phyloP scores from a whole-genome alignment of 2,113 vertebrate species.

The Dipodomys ordii region DNA sequence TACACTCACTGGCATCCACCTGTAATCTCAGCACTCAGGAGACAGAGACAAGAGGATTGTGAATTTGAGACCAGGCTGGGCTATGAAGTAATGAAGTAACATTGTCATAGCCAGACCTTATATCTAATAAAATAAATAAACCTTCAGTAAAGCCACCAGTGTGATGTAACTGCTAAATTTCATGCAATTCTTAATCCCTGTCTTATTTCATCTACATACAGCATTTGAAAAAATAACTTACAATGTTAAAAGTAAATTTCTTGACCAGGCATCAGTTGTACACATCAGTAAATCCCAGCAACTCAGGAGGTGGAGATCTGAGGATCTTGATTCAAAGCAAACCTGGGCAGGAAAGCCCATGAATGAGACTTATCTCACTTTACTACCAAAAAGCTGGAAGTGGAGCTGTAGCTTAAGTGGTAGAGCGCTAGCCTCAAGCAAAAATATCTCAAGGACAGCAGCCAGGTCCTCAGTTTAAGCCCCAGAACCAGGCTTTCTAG shows the following conservation, averaged over 20 bases:
- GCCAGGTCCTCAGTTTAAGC: neutral
- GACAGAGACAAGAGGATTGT: neutral
- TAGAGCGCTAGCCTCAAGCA: too few relatives aligned
- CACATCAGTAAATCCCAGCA: too few relatives aligned
- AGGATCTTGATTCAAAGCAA: too few relatives aligned
- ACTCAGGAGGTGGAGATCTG: too few relatives aligned
- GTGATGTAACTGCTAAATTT: neutral
- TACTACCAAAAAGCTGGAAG: too few relatives aligned
- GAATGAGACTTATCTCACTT: too few relatives aligned
- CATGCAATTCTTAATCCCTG: neutral
- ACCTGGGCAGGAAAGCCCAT: too few relatives aligned
- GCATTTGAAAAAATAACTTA: conserved; percentile 26
- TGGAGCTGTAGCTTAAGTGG: too few relatives aligned
- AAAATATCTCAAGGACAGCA: neutral
- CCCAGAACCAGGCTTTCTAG: neutral
- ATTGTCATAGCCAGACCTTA: neutral
- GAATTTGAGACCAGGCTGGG: neutral
- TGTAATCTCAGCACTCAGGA: neutral
- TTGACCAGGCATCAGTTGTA: neutral
- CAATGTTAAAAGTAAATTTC: neutral
- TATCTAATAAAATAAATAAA: neutral
- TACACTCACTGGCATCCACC: neutral
- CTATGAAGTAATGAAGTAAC: too few relatives aligned
- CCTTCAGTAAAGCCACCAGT: neutral
- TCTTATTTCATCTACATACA: neutral